Percentiles rank a stretch among this genome's conserved stretches.
Evolutionary conservation across 2,797 vertebrate species (phyloP).

Genomic region (Pangasius mekongensis): DNA sequence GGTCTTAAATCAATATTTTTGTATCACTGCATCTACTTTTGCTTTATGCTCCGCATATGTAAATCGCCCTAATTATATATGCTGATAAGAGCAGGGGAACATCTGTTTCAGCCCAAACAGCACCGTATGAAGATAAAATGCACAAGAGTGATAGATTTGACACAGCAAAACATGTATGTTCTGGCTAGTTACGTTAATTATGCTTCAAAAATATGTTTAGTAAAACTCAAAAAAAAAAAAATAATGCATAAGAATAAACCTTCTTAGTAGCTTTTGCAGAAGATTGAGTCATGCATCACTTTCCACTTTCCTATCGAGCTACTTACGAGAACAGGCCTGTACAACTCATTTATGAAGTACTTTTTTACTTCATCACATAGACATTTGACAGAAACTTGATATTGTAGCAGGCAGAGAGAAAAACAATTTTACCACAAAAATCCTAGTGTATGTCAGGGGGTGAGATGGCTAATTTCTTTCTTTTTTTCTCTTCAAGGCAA

Average conservation of each 20-base stretch:
- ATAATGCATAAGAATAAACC: background rate
- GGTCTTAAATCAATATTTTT: slow-evolving; percentile 67
- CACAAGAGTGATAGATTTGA: slow-evolving; percentile 54
- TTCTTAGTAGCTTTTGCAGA: background rate
- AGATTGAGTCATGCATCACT: background rate
- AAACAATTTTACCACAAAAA: background rate
- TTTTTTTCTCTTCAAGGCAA: background rate
- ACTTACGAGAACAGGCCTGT: background rate
- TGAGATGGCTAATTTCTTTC: background rate
- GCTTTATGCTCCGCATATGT: slow-evolving; percentile 74
- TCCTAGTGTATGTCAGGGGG: background rate
- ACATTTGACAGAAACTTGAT: background rate
- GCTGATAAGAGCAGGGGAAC: slow-evolving; percentile 79
- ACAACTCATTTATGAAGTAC: background rate
- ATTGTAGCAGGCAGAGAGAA: background rate
- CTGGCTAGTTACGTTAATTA: slow-evolving; percentile 18
- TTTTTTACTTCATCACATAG: background rate
- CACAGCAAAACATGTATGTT: slow-evolving; percentile 55
- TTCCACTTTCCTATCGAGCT: background rate
- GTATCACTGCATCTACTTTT: slow-evolving; percentile 60
- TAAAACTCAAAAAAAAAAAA: background rate
- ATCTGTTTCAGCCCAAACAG: slow-evolving; percentile 75
- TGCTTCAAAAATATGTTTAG: slow-evolving; percentile 7
- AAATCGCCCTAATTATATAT: slow-evolving; percentile 81
- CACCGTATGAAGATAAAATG: slow-evolving; percentile 65